Conservation (phyloP, 1,140 invertebrate genomes). For the Drosophila fuyamai region DNA sequence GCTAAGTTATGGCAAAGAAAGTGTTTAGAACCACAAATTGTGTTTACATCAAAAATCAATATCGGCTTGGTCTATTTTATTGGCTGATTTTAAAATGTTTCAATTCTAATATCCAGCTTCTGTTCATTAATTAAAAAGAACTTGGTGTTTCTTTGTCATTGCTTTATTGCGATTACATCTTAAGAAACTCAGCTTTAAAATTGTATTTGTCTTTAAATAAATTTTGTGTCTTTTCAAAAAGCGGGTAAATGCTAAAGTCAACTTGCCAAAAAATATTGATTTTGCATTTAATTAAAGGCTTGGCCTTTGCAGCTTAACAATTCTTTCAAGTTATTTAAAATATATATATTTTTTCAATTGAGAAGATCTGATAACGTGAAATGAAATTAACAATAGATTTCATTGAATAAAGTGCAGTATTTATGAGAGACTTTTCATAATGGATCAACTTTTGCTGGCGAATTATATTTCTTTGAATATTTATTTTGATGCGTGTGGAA, state of each 20-base stretch:
- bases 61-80: neutral
- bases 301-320: neutral
- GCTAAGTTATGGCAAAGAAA: constrained; percentile 12
- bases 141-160: too few species aligned
- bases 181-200: too few species aligned
- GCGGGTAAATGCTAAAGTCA: neutral
- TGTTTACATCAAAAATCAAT: constrained; percentile 7
- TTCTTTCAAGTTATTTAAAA: neutral
- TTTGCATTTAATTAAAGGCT: constrained; percentile 10
- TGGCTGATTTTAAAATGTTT: too few species aligned
- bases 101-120: too few species aligned
- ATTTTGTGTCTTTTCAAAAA: too few species aligned
- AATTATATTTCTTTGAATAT: constrained; percentile 31
- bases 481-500: constrained; percentile 16
- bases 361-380: neutral
- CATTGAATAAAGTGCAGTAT: constrained; percentile 36
- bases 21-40: constrained; percentile 6
- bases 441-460: constrained; percentile 9
- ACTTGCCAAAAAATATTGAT: constrained; percentile 19
- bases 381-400: constrained; percentile 2
- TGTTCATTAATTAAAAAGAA: too few species aligned
- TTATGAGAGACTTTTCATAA: constrained; percentile 31
- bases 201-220: too few species aligned
- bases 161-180: too few species aligned
- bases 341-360: neutral